Evolutionary conservation across 2,113 vertebrate species (phyloP).

Genomic region (Amblyopsis rosae): DNA sequence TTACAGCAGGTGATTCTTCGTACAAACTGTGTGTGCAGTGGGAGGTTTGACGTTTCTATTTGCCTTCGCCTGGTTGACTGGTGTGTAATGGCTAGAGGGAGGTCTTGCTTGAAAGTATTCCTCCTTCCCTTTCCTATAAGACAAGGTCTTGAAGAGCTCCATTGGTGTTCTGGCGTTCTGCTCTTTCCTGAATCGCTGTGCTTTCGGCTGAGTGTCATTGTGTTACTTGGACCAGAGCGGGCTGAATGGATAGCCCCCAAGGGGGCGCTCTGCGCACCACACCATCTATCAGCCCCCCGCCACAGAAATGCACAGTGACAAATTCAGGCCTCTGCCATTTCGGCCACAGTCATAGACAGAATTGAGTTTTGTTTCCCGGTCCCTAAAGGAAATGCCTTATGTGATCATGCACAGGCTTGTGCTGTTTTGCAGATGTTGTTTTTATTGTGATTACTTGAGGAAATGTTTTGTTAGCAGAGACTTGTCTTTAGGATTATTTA

Average conservation of each 20-base stretch:
- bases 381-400: slow-evolving; percentile 48
- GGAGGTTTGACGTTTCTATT: slow-evolving; percentile 9
- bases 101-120: slow-evolving; percentile 30
- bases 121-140: slow-evolving; percentile 53
- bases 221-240: slow-evolving; percentile 60
- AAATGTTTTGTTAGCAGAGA: slow-evolving; percentile 73
- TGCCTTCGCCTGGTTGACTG: slow-evolving; percentile 26
- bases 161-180: slow-evolving; percentile 56
- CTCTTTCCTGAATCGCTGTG: slow-evolving; percentile 62
- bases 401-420: slow-evolving; percentile 59
- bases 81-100: slow-evolving; percentile 30
- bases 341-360: slow-evolving; percentile 60
- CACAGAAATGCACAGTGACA: slow-evolving; percentile 61
- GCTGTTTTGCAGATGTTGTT: slow-evolving; percentile 65
- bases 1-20: slow-evolving; percentile 17
- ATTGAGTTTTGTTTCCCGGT: background rate
- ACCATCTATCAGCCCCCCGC: slow-evolving; percentile 72
- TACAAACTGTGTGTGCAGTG: background rate
- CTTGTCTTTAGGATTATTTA: slow-evolving; percentile 54
- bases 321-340: slow-evolving; percentile 53
- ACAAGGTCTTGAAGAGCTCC: slow-evolving; percentile 56
- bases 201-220: slow-evolving; percentile 74
- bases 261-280: slow-evolving; percentile 65
- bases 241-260: slow-evolving; percentile 69
- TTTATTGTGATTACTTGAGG: slow-evolving; percentile 74